A percentile compares a stretch with the other conserved stretches of the same genome.
Evolutionary conservation across 1,140 invertebrate genomes (phyloP).

Genomic region (Pseudomyrmex cubaensis): DNA sequence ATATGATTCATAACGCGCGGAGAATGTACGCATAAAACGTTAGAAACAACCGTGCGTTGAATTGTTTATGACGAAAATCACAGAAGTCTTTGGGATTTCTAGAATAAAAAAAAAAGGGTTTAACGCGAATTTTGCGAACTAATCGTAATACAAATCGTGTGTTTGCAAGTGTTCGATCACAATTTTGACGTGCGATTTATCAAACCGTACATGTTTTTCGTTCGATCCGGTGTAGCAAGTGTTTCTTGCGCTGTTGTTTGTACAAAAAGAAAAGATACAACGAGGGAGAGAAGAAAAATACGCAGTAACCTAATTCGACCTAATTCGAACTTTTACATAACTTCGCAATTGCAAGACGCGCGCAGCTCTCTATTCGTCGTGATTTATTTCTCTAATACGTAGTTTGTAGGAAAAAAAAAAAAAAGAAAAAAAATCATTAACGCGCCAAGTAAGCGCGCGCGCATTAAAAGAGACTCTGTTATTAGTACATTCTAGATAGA

Average conservation of each 20-base stretch:
- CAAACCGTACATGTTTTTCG: slow-evolving; percentile 30
- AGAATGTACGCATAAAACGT: slow-evolving; percentile 8
- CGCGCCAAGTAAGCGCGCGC: slow-evolving; percentile 10
- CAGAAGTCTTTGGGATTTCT: neutral
- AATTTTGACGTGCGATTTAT: slow-evolving; percentile 19
- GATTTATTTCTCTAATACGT: neutral
- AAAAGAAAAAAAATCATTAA: slow-evolving; percentile 18
- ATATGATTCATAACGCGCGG: neutral
- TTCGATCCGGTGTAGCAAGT: slow-evolving; percentile 4
- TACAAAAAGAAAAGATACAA: slow-evolving; percentile 8
- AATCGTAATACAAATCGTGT: too few species aligned
- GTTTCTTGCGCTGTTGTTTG: slow-evolving; percentile 22
- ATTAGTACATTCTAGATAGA: slow-evolving; percentile 55
- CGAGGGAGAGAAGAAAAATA: slow-evolving; percentile 11
- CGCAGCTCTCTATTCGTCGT: too few species aligned
- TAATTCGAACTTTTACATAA: too few species aligned
- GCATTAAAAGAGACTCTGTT: slow-evolving; percentile 28
- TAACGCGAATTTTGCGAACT: neutral
- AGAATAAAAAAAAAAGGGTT: neutral
- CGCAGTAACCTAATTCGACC: slow-evolving; percentile 28
- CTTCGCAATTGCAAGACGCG: too few species aligned
- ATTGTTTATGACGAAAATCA: neutral
- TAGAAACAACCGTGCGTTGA: neutral
- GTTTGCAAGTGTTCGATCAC: neutral
- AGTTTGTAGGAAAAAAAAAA: slow-evolving; percentile 10